These are phyloP conservation scores for Mechanitis messenoides DNA, from an alignment of 2,888 invertebrate genomes.

Conservation along the genomic window DNA sequence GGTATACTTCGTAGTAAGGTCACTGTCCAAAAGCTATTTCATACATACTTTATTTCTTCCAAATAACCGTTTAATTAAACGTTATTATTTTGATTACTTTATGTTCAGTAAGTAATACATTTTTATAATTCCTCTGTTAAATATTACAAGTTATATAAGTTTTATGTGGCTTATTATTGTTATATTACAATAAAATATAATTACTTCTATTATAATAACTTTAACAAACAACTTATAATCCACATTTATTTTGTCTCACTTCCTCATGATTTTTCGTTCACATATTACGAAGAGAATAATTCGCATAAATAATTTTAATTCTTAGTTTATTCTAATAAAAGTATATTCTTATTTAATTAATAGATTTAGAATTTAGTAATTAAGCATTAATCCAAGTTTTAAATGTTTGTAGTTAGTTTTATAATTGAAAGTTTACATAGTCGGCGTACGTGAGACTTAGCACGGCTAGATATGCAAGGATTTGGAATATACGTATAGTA, in stretches of 20 bases:
- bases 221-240: too few relatives aligned
- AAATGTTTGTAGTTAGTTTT: neutral
- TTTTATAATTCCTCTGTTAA: too few relatives aligned
- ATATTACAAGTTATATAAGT: too few relatives aligned
- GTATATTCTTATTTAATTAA: neutral
- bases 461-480: slow-evolving; percentile 13
- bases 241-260: slow-evolving; percentile 12
- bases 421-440: slow-evolving; percentile 7
- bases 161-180: too few relatives aligned
- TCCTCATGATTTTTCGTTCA: slow-evolving; percentile 25
- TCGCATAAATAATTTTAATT: slow-evolving; percentile 1
- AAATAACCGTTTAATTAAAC: too few relatives aligned
- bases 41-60: neutral
- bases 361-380: neutral
- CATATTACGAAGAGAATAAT: slow-evolving; percentile 12
- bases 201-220: too few relatives aligned
- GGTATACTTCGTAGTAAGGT: slow-evolving; percentile 39
- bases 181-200: too few relatives aligned
- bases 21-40: slow-evolving; percentile 7
- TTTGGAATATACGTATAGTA: too few relatives aligned
- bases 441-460: slow-evolving; percentile 22
- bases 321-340: neutral
- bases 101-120: too few relatives aligned
- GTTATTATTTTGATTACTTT: too few relatives aligned
- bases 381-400: slow-evolving; percentile 6